Evolutionary conservation across 2,113 vertebrate species (phyloP).

Genomic region (Bubo scandiacus): DNA sequence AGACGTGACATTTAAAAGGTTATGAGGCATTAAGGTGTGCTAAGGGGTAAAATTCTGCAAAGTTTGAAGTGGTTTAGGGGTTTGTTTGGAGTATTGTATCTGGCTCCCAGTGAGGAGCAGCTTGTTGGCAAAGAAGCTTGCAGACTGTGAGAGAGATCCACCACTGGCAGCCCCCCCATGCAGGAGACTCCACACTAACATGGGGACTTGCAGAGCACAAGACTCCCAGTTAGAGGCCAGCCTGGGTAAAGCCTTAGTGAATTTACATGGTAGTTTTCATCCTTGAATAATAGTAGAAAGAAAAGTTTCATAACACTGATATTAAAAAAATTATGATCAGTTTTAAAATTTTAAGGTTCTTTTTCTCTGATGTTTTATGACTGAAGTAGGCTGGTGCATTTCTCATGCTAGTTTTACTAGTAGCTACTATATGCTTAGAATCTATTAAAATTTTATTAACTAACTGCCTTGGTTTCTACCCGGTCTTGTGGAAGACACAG

Average conservation of each 20-base stretch:
- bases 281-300: neutral
- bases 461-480: neutral
- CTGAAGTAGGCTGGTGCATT: neutral
- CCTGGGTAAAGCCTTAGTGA: neutral
- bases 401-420: neutral
- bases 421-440: neutral
- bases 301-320: neutral
- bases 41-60: neutral
- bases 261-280: neutral
- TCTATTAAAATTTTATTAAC: neutral
- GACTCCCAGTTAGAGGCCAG: neutral
- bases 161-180: fast-evolving
- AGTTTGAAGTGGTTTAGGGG: neutral
- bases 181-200: neutral
- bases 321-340: neutral
- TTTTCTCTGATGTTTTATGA: slow-evolving; percentile 1
- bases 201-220: neutral
- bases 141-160: neutral
- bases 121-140: neutral
- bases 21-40: neutral
- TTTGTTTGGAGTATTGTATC: neutral
- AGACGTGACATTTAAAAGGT: neutral
- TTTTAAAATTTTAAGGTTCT: slow-evolving; percentile 27
- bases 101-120: neutral
- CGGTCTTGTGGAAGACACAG: neutral